phyloP scores from a whole-genome alignment of 2,113 vertebrate genomes.

The Myxocyprinus asiaticus region DNA sequence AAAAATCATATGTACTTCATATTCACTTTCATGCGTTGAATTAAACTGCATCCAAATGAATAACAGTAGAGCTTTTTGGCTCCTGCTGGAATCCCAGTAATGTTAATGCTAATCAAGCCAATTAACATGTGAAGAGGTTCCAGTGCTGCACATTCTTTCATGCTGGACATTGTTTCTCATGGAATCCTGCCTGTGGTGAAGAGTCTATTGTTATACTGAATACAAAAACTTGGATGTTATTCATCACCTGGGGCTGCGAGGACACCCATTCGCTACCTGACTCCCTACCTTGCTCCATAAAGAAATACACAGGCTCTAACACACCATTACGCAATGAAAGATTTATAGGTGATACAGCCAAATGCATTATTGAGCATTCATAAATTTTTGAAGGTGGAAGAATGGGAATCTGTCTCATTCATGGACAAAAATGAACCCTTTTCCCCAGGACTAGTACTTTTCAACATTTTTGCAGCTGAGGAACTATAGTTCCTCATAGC shows the following conservation, averaged over 20 bases:
- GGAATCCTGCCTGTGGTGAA: slow-evolving; percentile 27
- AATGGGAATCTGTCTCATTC: neutral
- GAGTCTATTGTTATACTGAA: slow-evolving; percentile 26
- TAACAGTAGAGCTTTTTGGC: neutral
- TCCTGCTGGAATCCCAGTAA: slow-evolving; percentile 36
- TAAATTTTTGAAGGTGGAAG: slow-evolving; percentile 38
- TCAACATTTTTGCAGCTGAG: too few relatives aligned
- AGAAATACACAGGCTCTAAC: slow-evolving; percentile 9
- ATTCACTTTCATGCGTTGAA: too few relatives aligned
- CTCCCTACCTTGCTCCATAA: slow-evolving; percentile 14
- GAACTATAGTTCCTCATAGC: too few relatives aligned
- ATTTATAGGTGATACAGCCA: slow-evolving; percentile 37
- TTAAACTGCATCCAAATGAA: neutral
- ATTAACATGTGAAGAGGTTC: slow-evolving; percentile 26
- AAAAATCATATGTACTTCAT: too few relatives aligned
- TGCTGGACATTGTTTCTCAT: neutral
- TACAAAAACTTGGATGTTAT: slow-evolving; percentile 16
- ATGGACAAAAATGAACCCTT: neutral
- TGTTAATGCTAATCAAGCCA: slow-evolving; percentile 32
- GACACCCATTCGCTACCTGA: slow-evolving; percentile 23
- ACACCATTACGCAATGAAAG: slow-evolving; percentile 32
- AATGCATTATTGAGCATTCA: slow-evolving; percentile 40
- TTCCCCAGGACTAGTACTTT: neutral
- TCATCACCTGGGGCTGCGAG: slow-evolving; percentile 1
- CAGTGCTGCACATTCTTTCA: neutral